Conservation (phyloP, 2,113 vertebrate genomes). For the Malurus elegans region DNA sequence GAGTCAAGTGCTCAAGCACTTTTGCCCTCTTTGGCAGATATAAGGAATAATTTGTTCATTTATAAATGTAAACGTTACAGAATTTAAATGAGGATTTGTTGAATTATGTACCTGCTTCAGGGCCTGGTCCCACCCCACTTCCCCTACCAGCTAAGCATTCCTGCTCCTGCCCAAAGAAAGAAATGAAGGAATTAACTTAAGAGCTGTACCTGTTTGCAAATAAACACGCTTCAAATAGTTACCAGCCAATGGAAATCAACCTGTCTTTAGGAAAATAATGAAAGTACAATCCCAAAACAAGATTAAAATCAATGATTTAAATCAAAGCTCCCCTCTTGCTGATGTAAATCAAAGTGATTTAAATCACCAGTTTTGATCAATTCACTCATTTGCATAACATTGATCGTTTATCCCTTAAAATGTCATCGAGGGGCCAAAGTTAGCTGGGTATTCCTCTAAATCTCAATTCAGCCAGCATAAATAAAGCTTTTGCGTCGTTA, state of each 20-base stretch:
- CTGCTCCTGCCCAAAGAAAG: not conserved
- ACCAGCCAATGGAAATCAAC: constrained; percentile 41
- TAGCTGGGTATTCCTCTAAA: not conserved
- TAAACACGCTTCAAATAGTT: not conserved
- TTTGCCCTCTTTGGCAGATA: not conserved
- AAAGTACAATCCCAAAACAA: constrained; percentile 54
- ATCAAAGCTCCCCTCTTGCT: constrained; percentile 58
- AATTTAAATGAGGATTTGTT: not conserved
- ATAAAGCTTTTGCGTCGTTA: not conserved
- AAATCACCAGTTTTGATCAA: constrained; percentile 59
- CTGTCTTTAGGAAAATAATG: constrained; percentile 33
- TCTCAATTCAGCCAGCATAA: not conserved
- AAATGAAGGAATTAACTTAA: constrained; percentile 14
- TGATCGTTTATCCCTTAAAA: constrained; percentile 46
- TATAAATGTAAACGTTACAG: not conserved
- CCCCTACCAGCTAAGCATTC: not conserved
- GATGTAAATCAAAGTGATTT: constrained; percentile 63
- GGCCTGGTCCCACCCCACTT: not conserved
- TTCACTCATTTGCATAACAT: constrained; percentile 55
- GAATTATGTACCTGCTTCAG: not conserved
- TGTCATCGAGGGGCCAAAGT: constrained; percentile 14
- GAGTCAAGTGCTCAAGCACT: not conserved
- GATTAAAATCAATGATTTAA: constrained; percentile 66
- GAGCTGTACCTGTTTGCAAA: not conserved
- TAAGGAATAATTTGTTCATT: not conserved